phyloP scores from a whole-genome alignment of 1,140 invertebrate species.

The Ceratitis capitata region DNA sequence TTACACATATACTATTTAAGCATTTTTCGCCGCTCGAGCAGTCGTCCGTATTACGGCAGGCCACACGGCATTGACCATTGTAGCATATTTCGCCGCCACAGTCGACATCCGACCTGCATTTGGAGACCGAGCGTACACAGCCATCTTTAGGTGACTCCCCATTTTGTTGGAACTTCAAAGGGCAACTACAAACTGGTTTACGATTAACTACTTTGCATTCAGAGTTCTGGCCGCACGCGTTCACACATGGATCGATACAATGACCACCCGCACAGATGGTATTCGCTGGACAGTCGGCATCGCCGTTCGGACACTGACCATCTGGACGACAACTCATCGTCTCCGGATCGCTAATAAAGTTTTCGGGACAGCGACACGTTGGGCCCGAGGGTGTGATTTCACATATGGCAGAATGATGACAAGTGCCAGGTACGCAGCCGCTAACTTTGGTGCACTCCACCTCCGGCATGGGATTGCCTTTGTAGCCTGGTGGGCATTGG shows the following conservation, averaged over 20 bases:
- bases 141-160: constrained; percentile 72
- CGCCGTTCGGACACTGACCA: constrained; percentile 75
- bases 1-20: constrained; percentile 78
- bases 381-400: constrained; percentile 72
- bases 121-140: constrained; percentile 75
- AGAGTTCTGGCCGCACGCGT: constrained; percentile 79
- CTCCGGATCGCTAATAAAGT: constrained; percentile 80
- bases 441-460: constrained; percentile 77
- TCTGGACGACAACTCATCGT: constrained; percentile 78
- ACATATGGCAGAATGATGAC: constrained; percentile 83
- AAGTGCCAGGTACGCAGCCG: constrained; percentile 80
- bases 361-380: constrained; percentile 79
- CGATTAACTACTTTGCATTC: constrained; percentile 80
- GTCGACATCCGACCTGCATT: constrained; percentile 78
- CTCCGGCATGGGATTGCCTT: constrained; percentile 81
- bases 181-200: constrained; percentile 79
- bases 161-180: constrained; percentile 74
- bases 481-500: constrained; percentile 84
- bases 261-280: constrained; percentile 77
- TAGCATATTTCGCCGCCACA: constrained; percentile 82
- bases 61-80: constrained; percentile 83
- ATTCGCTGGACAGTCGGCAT: constrained; percentile 79
- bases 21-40: constrained; percentile 85
- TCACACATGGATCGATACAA: constrained; percentile 82
- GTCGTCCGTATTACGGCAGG: constrained; percentile 80